Conservation (phyloP, 2,797 vertebrate genomes). For the Apogon hyalosoma region DNA sequence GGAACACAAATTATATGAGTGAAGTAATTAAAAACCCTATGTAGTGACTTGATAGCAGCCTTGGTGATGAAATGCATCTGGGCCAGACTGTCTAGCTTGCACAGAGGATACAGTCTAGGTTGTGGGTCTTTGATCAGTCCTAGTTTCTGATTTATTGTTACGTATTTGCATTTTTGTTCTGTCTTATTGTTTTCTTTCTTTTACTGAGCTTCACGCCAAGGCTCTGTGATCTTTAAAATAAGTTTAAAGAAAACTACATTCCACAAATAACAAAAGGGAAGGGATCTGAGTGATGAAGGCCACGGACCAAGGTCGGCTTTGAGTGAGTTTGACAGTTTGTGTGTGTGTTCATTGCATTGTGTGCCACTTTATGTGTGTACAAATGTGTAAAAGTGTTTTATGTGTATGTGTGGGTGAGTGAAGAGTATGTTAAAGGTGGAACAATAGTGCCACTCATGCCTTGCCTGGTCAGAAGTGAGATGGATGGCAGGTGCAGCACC, state of each 20-base stretch:
- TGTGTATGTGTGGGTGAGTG: slow-evolving; percentile 27
- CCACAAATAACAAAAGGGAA: slow-evolving; percentile 28
- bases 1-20: slow-evolving; percentile 61
- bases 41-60: slow-evolving; percentile 40
- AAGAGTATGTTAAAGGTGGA: slow-evolving; percentile 58
- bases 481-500: slow-evolving; percentile 80
- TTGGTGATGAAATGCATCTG: slow-evolving; percentile 45
- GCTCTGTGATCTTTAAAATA: slow-evolving; percentile 33
- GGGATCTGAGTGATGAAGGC: slow-evolving; percentile 15
- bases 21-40: slow-evolving; percentile 61
- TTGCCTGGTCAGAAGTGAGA: slow-evolving; percentile 77
- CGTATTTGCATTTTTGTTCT: background rate
- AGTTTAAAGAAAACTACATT: slow-evolving; percentile 28
- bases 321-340: slow-evolving; percentile 20
- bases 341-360: slow-evolving; percentile 14
- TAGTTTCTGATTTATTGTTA: slow-evolving; percentile 17
- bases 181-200: slow-evolving; percentile 22
- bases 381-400: slow-evolving; percentile 1
- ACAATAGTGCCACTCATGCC: slow-evolving; percentile 64
- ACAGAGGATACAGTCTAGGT: slow-evolving; percentile 31
- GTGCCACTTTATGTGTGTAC: background rate
- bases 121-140: slow-evolving; percentile 37
- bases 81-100: slow-evolving; percentile 12
- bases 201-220: background rate
- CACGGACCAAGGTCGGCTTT: slow-evolving; percentile 12